Evolutionary conservation across 1,140 invertebrate species (phyloP).

Genomic region (Bombus difficillimus): DNA sequence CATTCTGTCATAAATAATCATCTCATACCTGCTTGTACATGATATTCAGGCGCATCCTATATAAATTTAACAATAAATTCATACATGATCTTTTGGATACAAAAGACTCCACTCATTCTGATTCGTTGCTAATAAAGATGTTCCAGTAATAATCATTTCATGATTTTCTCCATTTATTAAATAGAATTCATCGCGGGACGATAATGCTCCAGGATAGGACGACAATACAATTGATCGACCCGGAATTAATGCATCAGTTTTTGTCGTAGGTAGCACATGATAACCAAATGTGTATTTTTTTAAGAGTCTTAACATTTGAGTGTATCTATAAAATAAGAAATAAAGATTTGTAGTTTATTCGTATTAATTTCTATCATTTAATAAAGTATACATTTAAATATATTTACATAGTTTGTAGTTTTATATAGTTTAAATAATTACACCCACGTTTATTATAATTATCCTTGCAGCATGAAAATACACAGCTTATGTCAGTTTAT

Average conservation of each 20-base stretch:
- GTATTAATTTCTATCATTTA: not conserved
- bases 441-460: conserved; percentile 28
- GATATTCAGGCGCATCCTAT: no score
- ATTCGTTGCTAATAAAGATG: conserved; percentile 78
- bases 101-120: conserved; percentile 65
- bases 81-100: conserved; percentile 67
- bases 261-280: conserved; percentile 82
- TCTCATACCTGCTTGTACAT: no score
- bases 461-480: conserved; percentile 57
- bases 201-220: conserved; percentile 93
- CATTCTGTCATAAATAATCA: no score
- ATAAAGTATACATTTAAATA: not conserved
- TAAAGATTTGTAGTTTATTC: not conserved
- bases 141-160: conserved; percentile 84
- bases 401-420: not conserved
- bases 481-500: not conserved
- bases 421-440: conserved; percentile 16
- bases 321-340: conserved; percentile 84
- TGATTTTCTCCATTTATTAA: conserved; percentile 83
- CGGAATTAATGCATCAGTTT: conserved; percentile 83
- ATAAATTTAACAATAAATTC: not conserved
- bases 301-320: conserved; percentile 93
- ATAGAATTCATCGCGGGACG: conserved; percentile 95
- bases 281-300: conserved; percentile 95
- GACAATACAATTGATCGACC: conserved; percentile 87